Evolutionary conservation across 2,888 invertebrate genomes (phyloP), one percentile per base, ranked within the genome.

Genomic region (Nesidiocoris tenuis): DNA sequence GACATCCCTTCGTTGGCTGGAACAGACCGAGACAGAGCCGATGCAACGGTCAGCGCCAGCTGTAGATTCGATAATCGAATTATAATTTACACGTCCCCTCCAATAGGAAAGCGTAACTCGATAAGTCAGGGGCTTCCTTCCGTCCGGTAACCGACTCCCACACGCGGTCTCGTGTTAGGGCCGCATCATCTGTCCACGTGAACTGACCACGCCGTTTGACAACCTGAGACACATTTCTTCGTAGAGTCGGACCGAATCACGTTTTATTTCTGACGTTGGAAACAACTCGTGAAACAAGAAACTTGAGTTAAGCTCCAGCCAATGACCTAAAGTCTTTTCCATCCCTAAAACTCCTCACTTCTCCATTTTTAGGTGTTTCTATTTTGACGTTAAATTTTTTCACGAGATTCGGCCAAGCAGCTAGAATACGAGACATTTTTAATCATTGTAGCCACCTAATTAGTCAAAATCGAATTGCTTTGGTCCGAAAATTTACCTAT

Each of bases 1-100:
- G 70, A 59, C 59, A 70, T 57, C 2, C 55, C 67, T 22, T 67
- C 67, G 1, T 16, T 22, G 67, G 19, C 22, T 22, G 67, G 21
- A 39, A 39, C 3, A 3, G n/a, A 59, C 59, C 59, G 59, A 59
- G 59, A 59, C 59, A 59, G 18, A 59, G 18, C 59, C 3, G 39
- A 3, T 59, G 3, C 59, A 18, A 3, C 59, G 59, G 17, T 59
- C 59, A 16, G 18, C 3, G 59, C 59, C 3, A 39, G 39, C 39
- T 7, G 39, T 39, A 39, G 39, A 39, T 39, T 39, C 39, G 12
- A 3, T 65, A 65, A 65, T 12, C 25, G 25, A 65, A 18, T 65
- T 65, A 65, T 17, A 22, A 12, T 7, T 39, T 39, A 7, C n/a
- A n/a, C 16, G 21, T 63, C 39, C 18, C n/a, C 63, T 23, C 22